Evolutionary conservation across 30 jellyfish, hydroid and myxozoan species (phyloP).

Genomic region (Chironex yamaguchii): DNA sequence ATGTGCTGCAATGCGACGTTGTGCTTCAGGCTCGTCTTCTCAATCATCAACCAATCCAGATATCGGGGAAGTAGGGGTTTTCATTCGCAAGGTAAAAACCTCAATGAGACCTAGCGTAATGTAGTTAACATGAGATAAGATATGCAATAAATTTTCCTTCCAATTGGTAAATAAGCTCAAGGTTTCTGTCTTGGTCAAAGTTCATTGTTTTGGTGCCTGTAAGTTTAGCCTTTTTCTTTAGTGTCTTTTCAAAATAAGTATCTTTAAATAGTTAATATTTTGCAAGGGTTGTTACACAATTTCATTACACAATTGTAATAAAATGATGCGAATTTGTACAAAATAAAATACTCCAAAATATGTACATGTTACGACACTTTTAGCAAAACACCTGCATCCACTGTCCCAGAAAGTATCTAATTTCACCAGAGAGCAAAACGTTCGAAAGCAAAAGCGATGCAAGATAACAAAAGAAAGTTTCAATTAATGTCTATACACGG

Average conservation of each 20-base stretch:
- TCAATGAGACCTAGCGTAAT: conserved; percentile 42
- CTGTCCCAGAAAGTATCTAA: too few relatives aligned
- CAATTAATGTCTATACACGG: too few relatives aligned
- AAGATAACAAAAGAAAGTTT: too few relatives aligned
- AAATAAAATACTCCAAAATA: too few relatives aligned
- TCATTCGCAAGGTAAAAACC: conserved; percentile 45
- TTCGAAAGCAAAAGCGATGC: too few relatives aligned
- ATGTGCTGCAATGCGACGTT: conserved; percentile 60
- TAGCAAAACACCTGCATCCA: too few relatives aligned
- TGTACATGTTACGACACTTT: too few relatives aligned
- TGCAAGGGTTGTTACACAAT: too few relatives aligned
- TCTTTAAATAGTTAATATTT: background rate
- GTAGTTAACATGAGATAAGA: conserved; percentile 13
- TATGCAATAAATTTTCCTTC: conserved; percentile 41
- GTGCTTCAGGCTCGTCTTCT: background rate
- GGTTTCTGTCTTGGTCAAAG: conserved; percentile 22
- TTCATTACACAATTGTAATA: too few relatives aligned
- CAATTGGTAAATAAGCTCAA: conserved; percentile 41
- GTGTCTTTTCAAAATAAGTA: background rate
- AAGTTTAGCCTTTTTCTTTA: background rate
- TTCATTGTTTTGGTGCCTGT: conserved; percentile 34
- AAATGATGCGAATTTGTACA: too few relatives aligned
- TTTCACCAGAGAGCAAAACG: too few relatives aligned
- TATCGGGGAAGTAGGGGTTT: conserved; percentile 32
- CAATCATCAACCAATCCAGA: conserved; percentile 47